Percentiles rank a stretch among this genome's conserved stretches.
phyloP scores from a whole-genome alignment of 2,888 invertebrate genomes.

The Cosmorhoe ocellata region DNA sequence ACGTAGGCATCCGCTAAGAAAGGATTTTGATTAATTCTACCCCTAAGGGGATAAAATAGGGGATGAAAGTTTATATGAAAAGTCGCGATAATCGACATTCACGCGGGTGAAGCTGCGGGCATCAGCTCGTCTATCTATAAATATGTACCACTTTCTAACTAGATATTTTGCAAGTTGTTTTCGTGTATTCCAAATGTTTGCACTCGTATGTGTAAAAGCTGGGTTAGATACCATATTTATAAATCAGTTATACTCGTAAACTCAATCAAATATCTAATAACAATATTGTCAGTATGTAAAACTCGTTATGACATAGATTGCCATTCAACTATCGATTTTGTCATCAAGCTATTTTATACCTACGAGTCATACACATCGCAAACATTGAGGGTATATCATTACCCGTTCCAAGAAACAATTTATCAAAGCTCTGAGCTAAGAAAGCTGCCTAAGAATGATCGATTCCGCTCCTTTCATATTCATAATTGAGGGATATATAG shows the following conservation, averaged over 20 bases:
- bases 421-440: conserved; percentile 44
- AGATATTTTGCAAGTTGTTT: too few species aligned
- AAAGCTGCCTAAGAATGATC: conserved; percentile 39
- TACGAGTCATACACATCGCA: conserved; percentile 12
- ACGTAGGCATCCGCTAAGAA: too few species aligned
- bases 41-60: too few species aligned
- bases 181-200: too few species aligned
- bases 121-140: too few species aligned
- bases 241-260: not conserved
- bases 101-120: too few species aligned
- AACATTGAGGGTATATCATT: conserved; percentile 28
- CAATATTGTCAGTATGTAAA: conserved; percentile 1
- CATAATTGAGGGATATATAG: conserved; percentile 47
- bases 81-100: too few species aligned
- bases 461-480: conserved; percentile 53
- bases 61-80: too few species aligned
- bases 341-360: conserved; percentile 30
- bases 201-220: too few species aligned
- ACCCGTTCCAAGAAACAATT: conserved; percentile 44
- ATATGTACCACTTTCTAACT: too few species aligned
- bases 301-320: conserved; percentile 8
- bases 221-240: too few species aligned
- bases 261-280: conserved; percentile 2
- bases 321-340: conserved; percentile 32
- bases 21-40: too few species aligned